Evolutionary conservation across 2,113 vertebrate species (phyloP).

Genomic region (Ictalurus punctatus): DNA sequence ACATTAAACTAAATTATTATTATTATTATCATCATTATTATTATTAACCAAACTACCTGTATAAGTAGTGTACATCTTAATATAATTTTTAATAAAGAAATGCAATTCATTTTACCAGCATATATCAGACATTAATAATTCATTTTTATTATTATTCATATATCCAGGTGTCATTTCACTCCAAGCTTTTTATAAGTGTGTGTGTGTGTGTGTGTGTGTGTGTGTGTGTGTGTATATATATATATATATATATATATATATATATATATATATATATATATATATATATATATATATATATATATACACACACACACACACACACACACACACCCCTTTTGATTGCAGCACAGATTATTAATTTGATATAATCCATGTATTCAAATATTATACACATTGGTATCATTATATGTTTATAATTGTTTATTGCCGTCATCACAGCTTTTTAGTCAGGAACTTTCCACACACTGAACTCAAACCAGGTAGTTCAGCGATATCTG

Average conservation of each 20-base stretch:
- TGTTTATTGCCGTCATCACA: not conserved
- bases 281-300: too few relatives aligned
- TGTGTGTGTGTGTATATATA: not conserved
- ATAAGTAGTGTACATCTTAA: not conserved
- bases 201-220: not conserved
- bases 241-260: too few relatives aligned
- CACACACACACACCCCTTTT: not conserved
- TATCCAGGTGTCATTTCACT: not conserved
- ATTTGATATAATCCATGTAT: not conserved
- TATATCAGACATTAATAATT: not conserved
- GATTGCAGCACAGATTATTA: not conserved
- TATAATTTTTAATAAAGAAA: not conserved
- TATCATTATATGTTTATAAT: too few relatives aligned
- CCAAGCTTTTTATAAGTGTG: not conserved
- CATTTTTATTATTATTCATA: not conserved
- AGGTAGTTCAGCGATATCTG: not conserved
- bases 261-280: too few relatives aligned
- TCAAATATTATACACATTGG: not conserved
- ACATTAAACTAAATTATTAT: not conserved
- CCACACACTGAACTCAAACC: too few relatives aligned
- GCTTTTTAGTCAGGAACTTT: not conserved
- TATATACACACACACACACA: too few relatives aligned
- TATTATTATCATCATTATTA: not conserved
- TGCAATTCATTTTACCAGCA: not conserved
- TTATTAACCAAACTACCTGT: not conserved